Base-by-base conservation (phyloP, 1,140 invertebrate species). In the Pantala flavescens region DNA sequence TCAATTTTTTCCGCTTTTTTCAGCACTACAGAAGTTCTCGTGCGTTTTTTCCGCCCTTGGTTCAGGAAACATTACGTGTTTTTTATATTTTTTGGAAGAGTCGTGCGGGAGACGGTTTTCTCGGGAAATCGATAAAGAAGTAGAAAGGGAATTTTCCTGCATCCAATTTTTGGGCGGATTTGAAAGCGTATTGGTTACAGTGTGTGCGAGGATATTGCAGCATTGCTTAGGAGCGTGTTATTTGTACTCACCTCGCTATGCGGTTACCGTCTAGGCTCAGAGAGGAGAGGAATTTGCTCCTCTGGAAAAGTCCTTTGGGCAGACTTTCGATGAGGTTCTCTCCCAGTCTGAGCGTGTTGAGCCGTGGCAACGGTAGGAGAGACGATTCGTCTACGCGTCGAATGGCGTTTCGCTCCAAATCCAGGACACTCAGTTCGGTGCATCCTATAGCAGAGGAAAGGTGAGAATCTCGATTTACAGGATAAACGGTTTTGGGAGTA, bases 221-320 rank as follows among this genome's bases (percentile, higher is more conserved):
- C 28, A 9, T 36, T 36, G 28, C 28, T 36, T 5, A 36, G 28
- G 9, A 2, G 9, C 28, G 9, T n/a, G 28, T 36, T 36, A 36
- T 63, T 7, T 63, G 14, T 21, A 63, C 49, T 63, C n/a, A 21
- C 49, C 49, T 63, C n/a, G 1, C 85, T 70, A 98, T 92, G 81
- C 90, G 89, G 84, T 98, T 98, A 78, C 93, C 91, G 84, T 97
- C 95, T 78, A 98, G 82, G 77, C 93, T 97, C 49, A 98, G 83
- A 7, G 92, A 92, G 9, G 90, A 89, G 16, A 96, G 84, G 78
- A 90, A 90, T 70, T 85, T 84, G 80, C 91, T 93, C 76, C 87
- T 85, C 74, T 88, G 84, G 79, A 96, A 91, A 78, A 95, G 85
- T 76, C 89, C 88, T 23, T 85, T 84, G 9, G 93, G 91, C 75